Conservation (phyloP, 1,140 invertebrate species). For the Lepidurus couesii region DNA sequence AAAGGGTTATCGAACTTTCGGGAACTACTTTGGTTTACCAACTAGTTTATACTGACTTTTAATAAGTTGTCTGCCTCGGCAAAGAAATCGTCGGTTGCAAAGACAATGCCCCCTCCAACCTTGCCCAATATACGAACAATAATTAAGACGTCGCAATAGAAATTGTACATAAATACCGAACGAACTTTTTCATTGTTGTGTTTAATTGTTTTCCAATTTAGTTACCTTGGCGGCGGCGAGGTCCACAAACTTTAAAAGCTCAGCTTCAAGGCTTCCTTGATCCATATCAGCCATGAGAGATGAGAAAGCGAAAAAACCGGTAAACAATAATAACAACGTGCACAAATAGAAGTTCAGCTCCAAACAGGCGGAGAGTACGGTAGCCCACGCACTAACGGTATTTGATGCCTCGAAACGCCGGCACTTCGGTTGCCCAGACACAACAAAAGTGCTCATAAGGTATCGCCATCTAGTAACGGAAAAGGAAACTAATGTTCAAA, state of each 20-base stretch:
- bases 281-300: not conserved
- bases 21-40: not conserved
- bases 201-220: no score
- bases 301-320: not conserved
- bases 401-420: not conserved
- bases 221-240: not conserved
- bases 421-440: not conserved
- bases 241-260: not conserved
- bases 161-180: no score
- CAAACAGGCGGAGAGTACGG: no score
- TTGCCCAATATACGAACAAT: constrained; percentile 35
- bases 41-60: constrained; percentile 45
- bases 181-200: no score
- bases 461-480: not conserved
- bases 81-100: constrained; percentile 64
- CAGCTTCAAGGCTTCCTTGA: not conserved
- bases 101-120: constrained; percentile 55
- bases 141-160: not conserved
- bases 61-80: constrained; percentile 60
- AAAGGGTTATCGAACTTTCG: not conserved
- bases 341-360: no score
- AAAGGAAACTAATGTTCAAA: not conserved
- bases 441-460: not conserved
- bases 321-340: no score
- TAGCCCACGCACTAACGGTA: no score